Conservation (phyloP, 2,113 vertebrate genomes). For the Heloderma charlesbogerti region DNA sequence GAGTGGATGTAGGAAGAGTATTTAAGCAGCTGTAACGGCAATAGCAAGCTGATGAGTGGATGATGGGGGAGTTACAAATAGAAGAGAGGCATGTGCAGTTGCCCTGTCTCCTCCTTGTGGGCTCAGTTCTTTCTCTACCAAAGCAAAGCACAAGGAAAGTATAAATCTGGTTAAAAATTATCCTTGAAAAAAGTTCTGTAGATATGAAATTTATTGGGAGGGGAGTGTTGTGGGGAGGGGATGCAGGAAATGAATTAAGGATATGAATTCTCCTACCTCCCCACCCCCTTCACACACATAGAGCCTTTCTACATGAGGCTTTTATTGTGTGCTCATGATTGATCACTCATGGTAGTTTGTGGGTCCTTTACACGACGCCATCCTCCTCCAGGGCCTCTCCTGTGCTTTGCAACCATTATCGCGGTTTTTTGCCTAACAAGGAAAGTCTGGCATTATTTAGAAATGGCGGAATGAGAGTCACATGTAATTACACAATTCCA, state of each 20-base stretch:
- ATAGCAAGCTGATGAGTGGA: conserved; percentile 54
- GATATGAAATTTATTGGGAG: neutral
- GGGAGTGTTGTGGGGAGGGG: neutral
- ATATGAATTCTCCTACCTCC: neutral
- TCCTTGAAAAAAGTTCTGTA: neutral
- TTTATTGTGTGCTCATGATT: no score
- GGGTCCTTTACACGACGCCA: no score
- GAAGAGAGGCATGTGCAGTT: neutral
- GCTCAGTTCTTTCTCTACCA: neutral
- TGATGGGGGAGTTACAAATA: no score
- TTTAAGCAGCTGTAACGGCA: conserved; percentile 67
- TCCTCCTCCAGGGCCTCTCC: no score
- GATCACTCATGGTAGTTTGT: no score
- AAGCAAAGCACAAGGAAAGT: neutral
- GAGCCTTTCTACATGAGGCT: no score
- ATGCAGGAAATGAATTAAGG: neutral
- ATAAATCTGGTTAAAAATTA: neutral
- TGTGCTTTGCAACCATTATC: no score
- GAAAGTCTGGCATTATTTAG: no score
- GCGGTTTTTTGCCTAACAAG: no score
- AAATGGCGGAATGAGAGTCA: no score
- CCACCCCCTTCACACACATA: no score
- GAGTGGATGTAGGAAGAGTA: conserved; percentile 61
- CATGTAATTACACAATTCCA: no score
- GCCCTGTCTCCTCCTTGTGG: neutral